Base-by-base conservation (phyloP, 2,113 vertebrate genomes). In the Trematomus loennbergii region DNA sequence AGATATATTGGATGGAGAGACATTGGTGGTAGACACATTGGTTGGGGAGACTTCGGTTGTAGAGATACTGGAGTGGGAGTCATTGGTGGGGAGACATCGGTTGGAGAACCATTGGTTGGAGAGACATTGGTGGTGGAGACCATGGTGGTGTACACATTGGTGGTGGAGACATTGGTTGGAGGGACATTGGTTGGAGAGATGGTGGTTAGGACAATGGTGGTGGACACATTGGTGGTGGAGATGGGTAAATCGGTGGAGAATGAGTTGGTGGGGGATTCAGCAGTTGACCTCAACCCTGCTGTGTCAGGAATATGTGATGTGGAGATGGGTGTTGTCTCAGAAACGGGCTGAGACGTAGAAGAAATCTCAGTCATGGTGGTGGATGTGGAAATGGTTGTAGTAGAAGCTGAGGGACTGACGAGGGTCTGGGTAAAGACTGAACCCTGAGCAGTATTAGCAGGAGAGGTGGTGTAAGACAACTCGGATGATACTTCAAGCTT, bases 381-480 rank as follows among this genome's bases (percentile, higher is more conserved):
- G 36, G 36, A 40, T 0, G 63, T 16, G 13, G 1, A 0, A 20
- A 17, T 22, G 18, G 69, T 9, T 2, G 18, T 8, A 25, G 48
- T 4, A n/a, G 69, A 52, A 71, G 4, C 9, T 15, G 85, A 54
- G 33, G 74, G 10, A 40, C 5, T 20, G 12, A 13, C 72, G 43
- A 22, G 11, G 17, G 50, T 73, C 22, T 60, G 87, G 12, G 1
- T 66, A 64, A n/a, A 15, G 43, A 9, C 22, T 2, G 72, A 13
- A 78, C 49, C 10, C 4, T 0, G 13, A 40, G 75, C 57, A 0
- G 70, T 49, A 22, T 25, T 9, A 50, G 22, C 20, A 61, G 62
- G 3, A n/a, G 72, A 57, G 61, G 45, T 53, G 72, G 60, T 72
- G 68, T 79, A 29, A 2, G 65, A 3, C 48, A 10, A 53, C 18